These are phyloP conservation scores for Panthera leo DNA, from an alignment of 2,113 vertebrate species.

Conservation along the genomic window DNA sequence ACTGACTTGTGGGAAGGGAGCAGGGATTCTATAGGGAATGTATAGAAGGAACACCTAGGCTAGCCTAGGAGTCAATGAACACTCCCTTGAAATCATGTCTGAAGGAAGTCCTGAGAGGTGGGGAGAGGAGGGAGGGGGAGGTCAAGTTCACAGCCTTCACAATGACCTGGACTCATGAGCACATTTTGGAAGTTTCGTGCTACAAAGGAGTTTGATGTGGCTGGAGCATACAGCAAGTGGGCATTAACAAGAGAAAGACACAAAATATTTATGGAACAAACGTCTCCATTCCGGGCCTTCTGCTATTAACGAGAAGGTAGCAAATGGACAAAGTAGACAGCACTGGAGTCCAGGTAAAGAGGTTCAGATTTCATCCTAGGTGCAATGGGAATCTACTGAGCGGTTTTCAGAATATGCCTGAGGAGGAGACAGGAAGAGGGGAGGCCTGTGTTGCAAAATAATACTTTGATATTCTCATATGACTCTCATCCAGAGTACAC, in stretches of 20 bases:
- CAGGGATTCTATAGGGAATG: not conserved
- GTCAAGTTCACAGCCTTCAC: no score
- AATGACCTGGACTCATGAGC: not conserved
- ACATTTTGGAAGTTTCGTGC: not conserved
- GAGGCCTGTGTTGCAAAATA: not conserved
- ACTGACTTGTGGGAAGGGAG: not conserved
- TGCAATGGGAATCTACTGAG: not conserved
- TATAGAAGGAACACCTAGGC: not conserved
- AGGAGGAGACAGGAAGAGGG: not conserved
- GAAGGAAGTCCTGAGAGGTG: not conserved
- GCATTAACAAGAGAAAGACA: not conserved
- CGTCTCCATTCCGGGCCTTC: not conserved
- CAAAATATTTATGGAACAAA: not conserved
- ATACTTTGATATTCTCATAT: not conserved
- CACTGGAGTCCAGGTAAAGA: not conserved
- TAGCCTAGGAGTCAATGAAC: not conserved
- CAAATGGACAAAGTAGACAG: not conserved
- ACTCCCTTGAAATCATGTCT: not conserved
- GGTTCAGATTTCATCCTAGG: not conserved
- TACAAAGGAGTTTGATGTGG: not conserved
- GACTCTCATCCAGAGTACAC: not conserved
- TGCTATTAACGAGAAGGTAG: not conserved
- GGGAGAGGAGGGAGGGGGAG: rapidly evolving
- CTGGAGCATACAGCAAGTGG: not conserved
- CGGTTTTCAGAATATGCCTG: not conserved